phyloP scores from a whole-genome alignment of 1,140 invertebrate genomes.

The Plodia interpunctella region DNA sequence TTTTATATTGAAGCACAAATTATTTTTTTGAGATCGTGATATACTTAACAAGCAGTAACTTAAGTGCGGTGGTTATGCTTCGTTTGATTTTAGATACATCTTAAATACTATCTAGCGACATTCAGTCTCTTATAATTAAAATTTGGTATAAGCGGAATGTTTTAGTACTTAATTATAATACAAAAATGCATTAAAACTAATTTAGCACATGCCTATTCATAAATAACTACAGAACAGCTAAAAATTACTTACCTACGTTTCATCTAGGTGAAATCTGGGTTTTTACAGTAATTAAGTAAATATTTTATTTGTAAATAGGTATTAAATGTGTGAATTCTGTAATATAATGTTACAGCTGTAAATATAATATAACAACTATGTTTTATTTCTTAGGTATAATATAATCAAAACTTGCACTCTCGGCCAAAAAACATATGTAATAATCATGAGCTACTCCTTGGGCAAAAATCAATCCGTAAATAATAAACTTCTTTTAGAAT shows the following conservation, averaged over 20 bases:
- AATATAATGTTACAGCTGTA: too few species aligned
- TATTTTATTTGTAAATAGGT: background rate
- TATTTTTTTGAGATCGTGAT: too few species aligned
- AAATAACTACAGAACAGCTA: background rate
- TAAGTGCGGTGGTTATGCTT: conserved; percentile 16
- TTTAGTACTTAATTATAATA: conserved; percentile 27
- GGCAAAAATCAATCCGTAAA: background rate
- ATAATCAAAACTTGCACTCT: conserved; percentile 12
- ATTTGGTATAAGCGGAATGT: conserved; percentile 37
- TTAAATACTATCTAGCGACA: background rate
- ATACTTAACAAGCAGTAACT: background rate
- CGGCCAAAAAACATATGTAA: conserved; percentile 14
- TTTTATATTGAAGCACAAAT: too few species aligned
- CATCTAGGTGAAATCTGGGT: background rate
- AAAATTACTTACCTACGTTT: background rate
- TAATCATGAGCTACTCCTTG: conserved; percentile 15
- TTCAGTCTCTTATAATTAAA: background rate
- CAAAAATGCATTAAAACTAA: conserved; percentile 4
- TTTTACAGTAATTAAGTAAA: background rate
- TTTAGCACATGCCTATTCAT: background rate
- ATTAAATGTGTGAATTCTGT: background rate
- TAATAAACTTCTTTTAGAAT: background rate
- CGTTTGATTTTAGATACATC: conserved; percentile 13
- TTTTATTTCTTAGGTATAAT: too few species aligned
- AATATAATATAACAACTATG: background rate